phyloP scores from a whole-genome alignment of 2,888 invertebrate genomes.

The Drosophila kambysellisi region DNA sequence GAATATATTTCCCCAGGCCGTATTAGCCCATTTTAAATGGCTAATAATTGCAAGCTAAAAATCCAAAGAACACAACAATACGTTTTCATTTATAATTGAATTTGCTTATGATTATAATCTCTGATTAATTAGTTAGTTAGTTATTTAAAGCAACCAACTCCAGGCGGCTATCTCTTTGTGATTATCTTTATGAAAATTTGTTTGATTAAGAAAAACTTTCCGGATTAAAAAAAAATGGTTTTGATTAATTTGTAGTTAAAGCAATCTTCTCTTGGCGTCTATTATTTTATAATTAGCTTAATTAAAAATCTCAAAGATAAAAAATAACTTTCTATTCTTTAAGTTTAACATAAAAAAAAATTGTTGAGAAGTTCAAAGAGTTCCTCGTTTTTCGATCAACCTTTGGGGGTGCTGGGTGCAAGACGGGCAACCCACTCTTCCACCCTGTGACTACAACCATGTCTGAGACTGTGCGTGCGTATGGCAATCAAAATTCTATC shows the following conservation, averaged over 20 bases:
- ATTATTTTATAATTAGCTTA: too few relatives aligned
- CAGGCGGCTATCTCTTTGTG: too few relatives aligned
- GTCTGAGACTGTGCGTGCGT: slow-evolving; percentile 59
- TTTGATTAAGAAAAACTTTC: background rate
- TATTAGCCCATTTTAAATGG: background rate
- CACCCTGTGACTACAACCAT: slow-evolving; percentile 7
- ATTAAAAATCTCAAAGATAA: too few relatives aligned
- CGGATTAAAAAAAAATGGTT: background rate
- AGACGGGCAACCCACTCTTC: background rate
- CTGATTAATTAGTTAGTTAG: background rate
- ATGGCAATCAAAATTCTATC: slow-evolving; percentile 79
- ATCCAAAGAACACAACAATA: background rate
- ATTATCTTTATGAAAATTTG: background rate
- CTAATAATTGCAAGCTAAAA: background rate
- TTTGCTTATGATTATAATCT: background rate
- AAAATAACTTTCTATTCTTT: too few relatives aligned
- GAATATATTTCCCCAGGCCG: background rate
- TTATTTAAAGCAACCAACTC: background rate
- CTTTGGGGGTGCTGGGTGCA: background rate
- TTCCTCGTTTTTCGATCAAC: background rate
- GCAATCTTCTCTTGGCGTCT: too few relatives aligned
- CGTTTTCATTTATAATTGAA: background rate
- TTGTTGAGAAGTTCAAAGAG: background rate
- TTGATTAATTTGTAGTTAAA: background rate
- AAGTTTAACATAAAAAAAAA: background rate